Percentiles rank a stretch among this genome's conserved stretches.
These are phyloP conservation scores for Rana temporaria DNA, from an alignment of 2,113 vertebrate species.

Conservation along the genomic window DNA sequence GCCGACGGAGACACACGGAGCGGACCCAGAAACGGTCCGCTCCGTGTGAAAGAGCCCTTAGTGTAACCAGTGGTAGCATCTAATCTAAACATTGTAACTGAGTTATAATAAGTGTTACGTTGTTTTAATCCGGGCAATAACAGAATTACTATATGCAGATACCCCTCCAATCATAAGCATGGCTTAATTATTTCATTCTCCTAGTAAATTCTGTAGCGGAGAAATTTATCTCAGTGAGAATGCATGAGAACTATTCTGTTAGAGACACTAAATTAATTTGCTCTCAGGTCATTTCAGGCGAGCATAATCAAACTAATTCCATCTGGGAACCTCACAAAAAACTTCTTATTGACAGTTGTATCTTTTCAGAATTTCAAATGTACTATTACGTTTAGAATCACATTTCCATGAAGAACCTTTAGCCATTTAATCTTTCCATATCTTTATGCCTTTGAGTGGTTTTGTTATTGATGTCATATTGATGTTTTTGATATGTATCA, in stretches of 20 bases:
- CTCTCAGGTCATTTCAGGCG: slow-evolving; percentile 11
- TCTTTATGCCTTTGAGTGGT: too few species aligned
- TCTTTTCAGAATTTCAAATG: slow-evolving; percentile 9
- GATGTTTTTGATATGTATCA: too few species aligned
- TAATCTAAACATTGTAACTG: too few species aligned
- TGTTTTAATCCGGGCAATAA: background rate
- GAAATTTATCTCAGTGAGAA: background rate
- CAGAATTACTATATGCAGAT: background rate
- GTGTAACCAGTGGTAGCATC: too few species aligned
- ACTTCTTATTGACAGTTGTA: slow-evolving; percentile 14
- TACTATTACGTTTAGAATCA: background rate
- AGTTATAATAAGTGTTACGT: background rate
- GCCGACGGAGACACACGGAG: too few species aligned
- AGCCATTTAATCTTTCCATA: too few species aligned
- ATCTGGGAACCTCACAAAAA: background rate
- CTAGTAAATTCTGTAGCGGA: background rate
- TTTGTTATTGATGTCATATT: too few species aligned
- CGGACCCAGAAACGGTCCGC: too few species aligned
- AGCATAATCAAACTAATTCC: background rate
- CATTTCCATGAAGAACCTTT: background rate
- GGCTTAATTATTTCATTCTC: slow-evolving; percentile 17
- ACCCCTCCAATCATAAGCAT: background rate
- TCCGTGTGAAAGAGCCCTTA: too few species aligned
- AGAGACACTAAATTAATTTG: slow-evolving; percentile 16
- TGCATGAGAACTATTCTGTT: slow-evolving; percentile 9